Conservation (phyloP, 2,888 invertebrate genomes). For the Lumbricus terrestris region DNA sequence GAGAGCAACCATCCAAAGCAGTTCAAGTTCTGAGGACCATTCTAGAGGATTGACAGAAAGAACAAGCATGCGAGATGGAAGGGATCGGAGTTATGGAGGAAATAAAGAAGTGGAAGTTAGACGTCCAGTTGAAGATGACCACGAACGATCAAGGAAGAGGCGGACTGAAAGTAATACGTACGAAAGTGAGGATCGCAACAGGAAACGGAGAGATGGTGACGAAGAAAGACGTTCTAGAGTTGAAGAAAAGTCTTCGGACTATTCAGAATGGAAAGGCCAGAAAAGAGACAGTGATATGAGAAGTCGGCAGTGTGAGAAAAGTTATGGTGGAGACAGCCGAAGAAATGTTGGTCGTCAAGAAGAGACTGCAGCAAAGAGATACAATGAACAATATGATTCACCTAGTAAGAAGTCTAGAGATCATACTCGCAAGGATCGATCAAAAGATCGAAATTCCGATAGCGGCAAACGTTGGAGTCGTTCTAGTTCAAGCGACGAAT, state of each 20-base stretch:
- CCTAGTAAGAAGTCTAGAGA: neutral
- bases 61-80: neutral
- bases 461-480: neutral
- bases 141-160: neutral
- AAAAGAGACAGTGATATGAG: conserved; percentile 44
- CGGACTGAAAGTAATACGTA: neutral
- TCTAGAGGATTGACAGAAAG: neutral
- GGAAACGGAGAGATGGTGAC: neutral
- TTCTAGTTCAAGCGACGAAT: neutral
- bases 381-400: neutral
- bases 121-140: neutral
- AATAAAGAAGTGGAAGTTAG: neutral
- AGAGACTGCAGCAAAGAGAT: neutral
- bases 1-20: neutral
- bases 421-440: neutral
- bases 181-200: neutral
- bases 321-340: neutral
- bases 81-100: neutral
- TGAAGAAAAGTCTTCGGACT: conserved; percentile 28
- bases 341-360: neutral
- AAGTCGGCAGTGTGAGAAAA: neutral
- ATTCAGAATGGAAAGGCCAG: conserved; percentile 44
- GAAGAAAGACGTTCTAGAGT: neutral
- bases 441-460: neutral
- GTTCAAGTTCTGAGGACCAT: neutral